Percentiles rank a stretch among this genome's conserved stretches.
phyloP scores from a whole-genome alignment of 2,888 invertebrate genomes.

The Phyllotreta cruciferae region DNA sequence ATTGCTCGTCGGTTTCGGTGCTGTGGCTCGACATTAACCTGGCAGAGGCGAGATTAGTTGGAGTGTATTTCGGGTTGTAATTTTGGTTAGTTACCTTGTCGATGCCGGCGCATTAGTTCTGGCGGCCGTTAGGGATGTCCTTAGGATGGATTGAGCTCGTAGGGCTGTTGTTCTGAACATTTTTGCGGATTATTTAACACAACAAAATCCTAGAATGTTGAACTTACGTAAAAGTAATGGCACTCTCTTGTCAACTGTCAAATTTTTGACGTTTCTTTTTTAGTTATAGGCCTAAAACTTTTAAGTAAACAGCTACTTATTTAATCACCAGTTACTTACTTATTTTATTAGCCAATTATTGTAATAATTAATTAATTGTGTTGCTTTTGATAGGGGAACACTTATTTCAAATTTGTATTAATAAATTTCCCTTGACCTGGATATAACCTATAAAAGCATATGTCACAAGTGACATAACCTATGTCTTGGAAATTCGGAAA shows the following conservation, averaged over 20 bases:
- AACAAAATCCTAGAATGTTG: too few relatives aligned
- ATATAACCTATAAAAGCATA: constrained; percentile 7
- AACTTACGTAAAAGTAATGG: too few relatives aligned
- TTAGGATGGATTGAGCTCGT: constrained; percentile 58
- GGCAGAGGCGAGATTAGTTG: not conserved
- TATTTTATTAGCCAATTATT: too few relatives aligned
- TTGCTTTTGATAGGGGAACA: too few relatives aligned
- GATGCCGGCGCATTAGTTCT: constrained; percentile 46
- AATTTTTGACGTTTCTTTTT: too few relatives aligned
- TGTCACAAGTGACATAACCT: constrained; percentile 14
- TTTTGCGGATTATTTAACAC: constrained; percentile 44
- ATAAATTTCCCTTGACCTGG: too few relatives aligned
- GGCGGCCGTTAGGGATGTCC: constrained; percentile 48
- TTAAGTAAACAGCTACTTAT: too few relatives aligned
- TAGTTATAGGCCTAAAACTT: too few relatives aligned
- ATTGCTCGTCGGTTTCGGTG: constrained; percentile 83
- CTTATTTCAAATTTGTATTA: too few relatives aligned
- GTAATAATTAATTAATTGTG: too few relatives aligned
- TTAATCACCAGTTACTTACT: too few relatives aligned
- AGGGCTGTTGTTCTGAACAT: constrained; percentile 64
- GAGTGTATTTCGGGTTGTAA: not conserved
- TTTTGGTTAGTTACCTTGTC: constrained; percentile 37
- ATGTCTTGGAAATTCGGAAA: constrained; percentile 1
- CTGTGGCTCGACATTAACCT: constrained; percentile 57
- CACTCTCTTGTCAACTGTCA: too few relatives aligned